Base-by-base conservation (phyloP, 2,888 invertebrate species). In the Pseudococcus longispinus region DNA sequence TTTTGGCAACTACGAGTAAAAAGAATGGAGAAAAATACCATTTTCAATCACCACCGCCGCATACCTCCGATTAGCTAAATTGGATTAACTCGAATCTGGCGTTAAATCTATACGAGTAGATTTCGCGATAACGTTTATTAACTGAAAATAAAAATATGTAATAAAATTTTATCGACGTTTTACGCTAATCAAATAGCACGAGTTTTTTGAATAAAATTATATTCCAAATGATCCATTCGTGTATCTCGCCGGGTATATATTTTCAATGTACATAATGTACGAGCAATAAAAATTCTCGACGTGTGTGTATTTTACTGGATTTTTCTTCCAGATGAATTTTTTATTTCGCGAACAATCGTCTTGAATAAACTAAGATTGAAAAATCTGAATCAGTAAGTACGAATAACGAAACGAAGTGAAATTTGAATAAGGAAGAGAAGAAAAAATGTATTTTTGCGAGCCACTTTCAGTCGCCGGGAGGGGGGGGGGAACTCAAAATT, bases 161-260 rank as follows among this genome's bases (percentile, higher is more conserved):
- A 74, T 74, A 74, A 74, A 74, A 74, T 74, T 74, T 74, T 74
- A 74, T 74, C 74, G 74, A 74, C 74, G 32, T 74, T 74, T 32
- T 32, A 74, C 74, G 74, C 74, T 32, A 74, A 74, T 32, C n/a
- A 74, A 74, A 74, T 74, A 32, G 74, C 29, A 32, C 74, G 6
- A 32, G 32, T 74, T 74, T 32, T 32, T 74, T 74, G 60, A 60
- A 60, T 60, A 60, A 60, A 60, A 60, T 60, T 60, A 60, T 60
- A 11, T 60, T 9, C 8, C 1, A 60, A 20, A 60, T 23, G 60
- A 51, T 60, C 60, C 23, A 23, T 60, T 20, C 23, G 23, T 23
- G 20, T 60, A 60, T 0, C 51, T n/a, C 18, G 15, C 51, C 37
- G 37, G n/a, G n/a, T 4, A n/a, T 18, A 51, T n/a, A 51, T n/a